phyloP scores from a whole-genome alignment of 2,797 vertebrate species.

The Chromobotia macracanthus region DNA sequence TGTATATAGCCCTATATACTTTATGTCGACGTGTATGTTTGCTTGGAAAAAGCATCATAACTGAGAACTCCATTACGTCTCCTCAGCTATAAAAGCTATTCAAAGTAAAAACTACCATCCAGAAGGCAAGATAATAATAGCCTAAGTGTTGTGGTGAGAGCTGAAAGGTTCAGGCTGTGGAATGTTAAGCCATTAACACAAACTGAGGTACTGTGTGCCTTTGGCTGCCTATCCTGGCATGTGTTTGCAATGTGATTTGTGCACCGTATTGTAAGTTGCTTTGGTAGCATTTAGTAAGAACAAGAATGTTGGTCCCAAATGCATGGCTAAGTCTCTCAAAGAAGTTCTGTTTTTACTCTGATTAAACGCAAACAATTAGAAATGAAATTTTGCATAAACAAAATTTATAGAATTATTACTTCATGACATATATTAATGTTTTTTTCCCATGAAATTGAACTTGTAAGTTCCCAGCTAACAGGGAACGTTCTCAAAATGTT shows the following conservation, averaged over 20 bases:
- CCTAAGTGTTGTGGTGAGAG: background rate
- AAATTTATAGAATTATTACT: background rate
- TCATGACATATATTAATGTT: no score
- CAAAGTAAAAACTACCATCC: background rate
- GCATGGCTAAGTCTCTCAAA: background rate
- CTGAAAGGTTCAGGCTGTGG: background rate
- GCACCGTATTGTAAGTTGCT: slow-evolving; percentile 9
- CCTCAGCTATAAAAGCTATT: background rate
- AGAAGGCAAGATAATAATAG: slow-evolving; percentile 3
- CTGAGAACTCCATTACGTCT: background rate
- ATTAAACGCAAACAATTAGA: background rate
- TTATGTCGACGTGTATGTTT: no score
- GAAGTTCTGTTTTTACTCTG: background rate
- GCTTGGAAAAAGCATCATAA: background rate
- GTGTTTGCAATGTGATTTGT: background rate
- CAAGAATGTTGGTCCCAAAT: background rate
- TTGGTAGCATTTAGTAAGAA: background rate
- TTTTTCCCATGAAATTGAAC: no score
- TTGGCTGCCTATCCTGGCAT: slow-evolving; percentile 4
- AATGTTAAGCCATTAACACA: slow-evolving; percentile 7
- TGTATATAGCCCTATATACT: background rate
- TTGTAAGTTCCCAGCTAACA: no score
- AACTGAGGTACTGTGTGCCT: background rate
- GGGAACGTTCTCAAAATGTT: no score
- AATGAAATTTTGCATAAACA: background rate